These are phyloP conservation scores for Lytechinus pictus DNA, from an alignment of 35 echinoderm and acorn worm species.

Conservation along the genomic window DNA sequence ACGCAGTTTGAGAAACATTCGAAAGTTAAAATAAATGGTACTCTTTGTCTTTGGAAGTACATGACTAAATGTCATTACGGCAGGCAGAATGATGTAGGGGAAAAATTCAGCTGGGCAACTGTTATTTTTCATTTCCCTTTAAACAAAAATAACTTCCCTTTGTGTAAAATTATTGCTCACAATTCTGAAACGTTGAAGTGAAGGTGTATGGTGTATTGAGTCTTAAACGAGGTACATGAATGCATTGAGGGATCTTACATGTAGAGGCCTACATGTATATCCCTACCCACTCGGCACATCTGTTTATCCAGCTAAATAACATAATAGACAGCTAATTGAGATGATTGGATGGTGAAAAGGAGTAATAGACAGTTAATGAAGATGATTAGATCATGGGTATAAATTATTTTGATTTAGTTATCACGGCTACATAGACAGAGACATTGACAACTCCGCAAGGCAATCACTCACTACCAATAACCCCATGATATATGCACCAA, in stretches of 20 bases:
- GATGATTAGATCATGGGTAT: neutral
- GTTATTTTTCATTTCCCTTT: too few species aligned
- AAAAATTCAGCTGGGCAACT: too few species aligned
- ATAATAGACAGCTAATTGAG: slow-evolving; percentile 19
- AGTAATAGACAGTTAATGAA: neutral
- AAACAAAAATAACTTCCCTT: too few species aligned
- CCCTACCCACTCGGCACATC: neutral
- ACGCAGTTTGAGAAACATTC: too few species aligned
- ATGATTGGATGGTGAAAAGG: neutral
- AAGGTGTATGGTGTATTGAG: too few species aligned
- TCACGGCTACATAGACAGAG: neutral
- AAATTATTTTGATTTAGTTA: neutral
- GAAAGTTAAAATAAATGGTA: too few species aligned
- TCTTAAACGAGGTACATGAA: too few species aligned
- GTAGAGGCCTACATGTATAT: neutral
- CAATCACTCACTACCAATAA: neutral
- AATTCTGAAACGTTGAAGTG: too few species aligned
- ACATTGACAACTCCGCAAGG: neutral
- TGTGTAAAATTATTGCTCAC: too few species aligned
- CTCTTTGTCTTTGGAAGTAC: too few species aligned
- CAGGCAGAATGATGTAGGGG: too few species aligned
- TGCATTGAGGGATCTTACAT: neutral
- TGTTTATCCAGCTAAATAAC: neutral
- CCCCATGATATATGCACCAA: neutral
- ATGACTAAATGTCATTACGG: too few species aligned